Evolutionary conservation across 1,140 invertebrate genomes (phyloP).

Genomic region (Zaprionus tsacasi): DNA sequence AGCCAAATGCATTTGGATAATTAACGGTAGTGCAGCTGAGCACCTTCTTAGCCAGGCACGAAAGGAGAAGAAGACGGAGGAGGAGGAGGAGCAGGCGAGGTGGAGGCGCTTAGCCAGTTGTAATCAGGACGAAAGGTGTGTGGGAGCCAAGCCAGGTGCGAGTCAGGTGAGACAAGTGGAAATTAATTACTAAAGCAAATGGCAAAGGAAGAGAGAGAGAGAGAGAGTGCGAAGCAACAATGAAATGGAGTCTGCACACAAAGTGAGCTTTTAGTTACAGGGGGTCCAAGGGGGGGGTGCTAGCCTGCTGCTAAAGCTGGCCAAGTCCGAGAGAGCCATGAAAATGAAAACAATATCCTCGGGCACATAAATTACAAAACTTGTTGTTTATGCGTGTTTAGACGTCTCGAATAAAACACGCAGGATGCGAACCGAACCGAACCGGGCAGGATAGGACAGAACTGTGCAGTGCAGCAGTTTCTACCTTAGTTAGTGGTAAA

Average conservation of each 20-base stretch:
- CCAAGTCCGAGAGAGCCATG: constrained; percentile 19
- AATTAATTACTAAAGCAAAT: constrained; percentile 59
- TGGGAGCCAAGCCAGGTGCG: constrained; percentile 21
- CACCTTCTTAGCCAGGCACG: not conserved
- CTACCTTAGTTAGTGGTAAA: constrained; percentile 1
- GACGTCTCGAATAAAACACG: constrained; percentile 63
- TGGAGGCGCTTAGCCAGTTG: not conserved
- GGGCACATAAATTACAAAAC: constrained; percentile 72
- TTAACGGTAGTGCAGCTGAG: not conserved
- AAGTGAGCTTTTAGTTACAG: constrained; percentile 6
- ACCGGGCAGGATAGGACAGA: not conserved
- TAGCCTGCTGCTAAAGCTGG: not conserved
- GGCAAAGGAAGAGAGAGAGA: constrained; percentile 9
- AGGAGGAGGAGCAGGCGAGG: too few species aligned
- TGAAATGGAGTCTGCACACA: constrained; percentile 7
- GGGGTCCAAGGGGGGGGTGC: not conserved
- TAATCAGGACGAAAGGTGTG: not conserved
- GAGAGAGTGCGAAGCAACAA: not conserved
- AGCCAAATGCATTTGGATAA: not conserved
- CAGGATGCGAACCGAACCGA: constrained; percentile 37
- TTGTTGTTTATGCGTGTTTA: constrained; percentile 64
- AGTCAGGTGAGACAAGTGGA: constrained; percentile 52
- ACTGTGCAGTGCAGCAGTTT: constrained; percentile 1
- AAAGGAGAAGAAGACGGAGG: not conserved
- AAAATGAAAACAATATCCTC: constrained; percentile 70